Evolutionary conservation across 1,140 invertebrate genomes (phyloP), one percentile per base, ranked within the genome.

Genomic region (Euglossa dilemma): DNA sequence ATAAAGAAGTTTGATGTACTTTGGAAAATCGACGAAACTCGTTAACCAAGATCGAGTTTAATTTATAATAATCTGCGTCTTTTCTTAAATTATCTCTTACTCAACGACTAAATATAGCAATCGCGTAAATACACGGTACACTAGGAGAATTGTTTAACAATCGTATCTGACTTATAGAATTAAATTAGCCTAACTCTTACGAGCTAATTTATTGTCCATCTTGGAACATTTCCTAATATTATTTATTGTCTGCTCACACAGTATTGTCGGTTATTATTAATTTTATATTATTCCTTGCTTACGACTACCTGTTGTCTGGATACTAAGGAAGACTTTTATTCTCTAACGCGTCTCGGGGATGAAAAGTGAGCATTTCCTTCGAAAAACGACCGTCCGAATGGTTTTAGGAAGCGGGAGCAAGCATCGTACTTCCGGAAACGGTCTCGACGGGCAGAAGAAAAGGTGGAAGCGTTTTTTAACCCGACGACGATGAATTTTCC

Each of bases 181-280:
- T 70, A 57, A 69, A 36, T 28, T 84, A 85, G 4, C 12, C 47
- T 81, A 79, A 28, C n/a, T 12, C 76, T 90, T 89, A 89, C 36
- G 47, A 23, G 45, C 75, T 89, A 89, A 56, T 80, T 92, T 92
- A 92, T 92, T 92, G 91, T 92, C 91, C 91, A 78, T 90, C 20
- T 73, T 87, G 88, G 92, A 92, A 92, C 91, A 91, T 91, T 89
- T 85, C 78, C 88, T 92, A 93, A 89, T 54, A 85, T 78, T 93
- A 93, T 91, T 92, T 93, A 93, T 93, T 93, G 93, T 93, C 93
- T 93, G 92, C 70, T 93, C 93, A 93, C 93, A 93, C 93, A 93
- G 93, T 93, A 93, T 93, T 93, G 93, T 93, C 92, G 89, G 91
- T 91, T 93, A 93, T 89, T 90, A 43, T 90, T 90, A 91, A 86